Evolutionary conservation across 2,888 invertebrate species (phyloP), one percentile per base, ranked within the genome.

Genomic region (Sceliomorpha sp.): DNA sequence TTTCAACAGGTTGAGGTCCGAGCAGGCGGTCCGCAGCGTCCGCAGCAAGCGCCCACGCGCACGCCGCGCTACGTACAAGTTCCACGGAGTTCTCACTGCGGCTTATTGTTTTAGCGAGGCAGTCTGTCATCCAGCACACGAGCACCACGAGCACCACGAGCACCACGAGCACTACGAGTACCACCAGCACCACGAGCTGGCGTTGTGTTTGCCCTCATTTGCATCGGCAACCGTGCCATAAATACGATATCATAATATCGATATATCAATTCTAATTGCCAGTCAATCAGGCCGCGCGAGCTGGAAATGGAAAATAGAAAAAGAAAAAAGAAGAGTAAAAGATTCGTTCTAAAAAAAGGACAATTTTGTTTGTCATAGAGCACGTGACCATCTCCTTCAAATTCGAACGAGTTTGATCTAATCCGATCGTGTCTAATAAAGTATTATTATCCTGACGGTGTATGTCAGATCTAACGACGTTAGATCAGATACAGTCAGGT

Each of bases 201-300:
- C 36, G 47, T 36, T 55, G 53, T 47, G 60, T 55, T 20, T 60
- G 70, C 66, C 66, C 66, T 64, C 62, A 66, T 70, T 70, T 70
- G 70, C 70, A 70, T 70, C 58, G 53, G 62, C 62, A 70, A 58
- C 51, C 60, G 62, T 42, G 37, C 62, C 56, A 56, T 45, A 66
- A 70, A 62, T 53, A 50, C 56, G 14, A 14, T 34, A 31, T 34
- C 36, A 13, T 45, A 48, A 66, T 62, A 62, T 66, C 64, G 24
- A 70, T 70, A 40, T 62, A 70, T 70, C 66, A 70, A 66, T 66
- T 62, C 60, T 58, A 51, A 66, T 70, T 66, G 62, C 60, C 58
- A 60, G 64, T 70, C 70, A 70, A 70, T 70, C 70, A 66, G 58
- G 62, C 42, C 55, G 55, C 50, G 20, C 50, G 24, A 45, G 56